Conservation (phyloP, 92 coral and sea anemone genomes). For the Epizoanthus ramosus region DNA sequence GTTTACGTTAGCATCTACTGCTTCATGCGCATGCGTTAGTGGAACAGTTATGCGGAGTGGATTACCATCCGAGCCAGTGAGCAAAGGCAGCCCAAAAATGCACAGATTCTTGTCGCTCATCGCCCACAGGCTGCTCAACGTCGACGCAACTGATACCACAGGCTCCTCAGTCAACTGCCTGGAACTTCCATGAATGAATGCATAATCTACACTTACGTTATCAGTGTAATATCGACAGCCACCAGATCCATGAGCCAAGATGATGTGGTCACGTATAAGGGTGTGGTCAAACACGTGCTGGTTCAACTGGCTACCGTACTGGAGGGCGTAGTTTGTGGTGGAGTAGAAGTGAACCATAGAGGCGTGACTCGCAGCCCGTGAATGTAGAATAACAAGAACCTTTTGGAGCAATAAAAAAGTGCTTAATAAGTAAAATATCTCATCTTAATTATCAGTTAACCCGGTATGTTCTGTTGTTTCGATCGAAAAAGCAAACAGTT, state of each 20-base stretch:
- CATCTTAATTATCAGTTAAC: too few relatives aligned
- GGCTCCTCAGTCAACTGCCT: conserved; percentile 5
- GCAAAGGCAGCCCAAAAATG: conserved; percentile 21
- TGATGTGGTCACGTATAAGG: neutral
- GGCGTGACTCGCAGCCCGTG: neutral
- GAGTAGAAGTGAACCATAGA: neutral
- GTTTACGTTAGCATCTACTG: neutral
- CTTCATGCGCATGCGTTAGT: neutral
- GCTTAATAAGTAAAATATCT: neutral
- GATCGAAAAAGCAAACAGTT: too few relatives aligned
- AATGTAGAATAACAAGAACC: conserved; percentile 26
- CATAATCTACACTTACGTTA: conserved; percentile 6
- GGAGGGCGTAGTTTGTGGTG: conserved; percentile 2
- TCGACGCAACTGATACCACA: conserved; percentile 27
- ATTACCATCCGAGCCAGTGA: conserved; percentile 6
- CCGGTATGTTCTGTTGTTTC: too few relatives aligned
- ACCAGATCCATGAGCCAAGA: conserved; percentile 16
- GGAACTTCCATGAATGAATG: neutral
- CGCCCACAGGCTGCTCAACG: conserved; percentile 13
- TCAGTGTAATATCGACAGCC: conserved; percentile 5
- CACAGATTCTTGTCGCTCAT: neutral
- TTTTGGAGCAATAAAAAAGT: neutral
- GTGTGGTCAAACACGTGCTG: neutral
- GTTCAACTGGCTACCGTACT: neutral
- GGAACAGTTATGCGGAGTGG: conserved; percentile 4